Base-by-base conservation (phyloP, 2,797 vertebrate genomes). In the Pantherophis vulpinus region DNA sequence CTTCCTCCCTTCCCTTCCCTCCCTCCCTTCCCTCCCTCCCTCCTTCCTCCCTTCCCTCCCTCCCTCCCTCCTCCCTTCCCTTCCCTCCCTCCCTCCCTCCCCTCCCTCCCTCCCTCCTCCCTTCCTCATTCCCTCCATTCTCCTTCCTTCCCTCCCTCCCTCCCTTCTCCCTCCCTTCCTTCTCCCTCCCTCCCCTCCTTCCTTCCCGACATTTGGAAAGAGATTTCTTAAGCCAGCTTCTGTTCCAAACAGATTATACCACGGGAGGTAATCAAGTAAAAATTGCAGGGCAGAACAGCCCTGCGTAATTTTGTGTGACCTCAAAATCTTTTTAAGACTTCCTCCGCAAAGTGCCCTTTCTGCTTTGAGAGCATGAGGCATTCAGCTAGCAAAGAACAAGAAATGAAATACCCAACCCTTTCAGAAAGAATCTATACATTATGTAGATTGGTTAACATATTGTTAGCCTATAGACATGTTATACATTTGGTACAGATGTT, bases 81-180 rank as follows among this genome's bases (percentile, higher is more conserved):
- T 18, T 5, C 54, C 54, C 1, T 12, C 54, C 11, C 2, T 12
- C 54, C 11, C 2, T 12, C 51, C 1, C 1, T n/a, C n/a, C n/a
- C n/a, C n/a, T n/a, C n/a, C n/a, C n/a, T n/a, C n/a, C 11, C 4
- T 2, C 54, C 54, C 1, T 12, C 54, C 54, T 11, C 0, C 51
- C 51, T 51, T 58, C 16, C 56, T 18, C 55, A 56, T 56, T 16
- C 56, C 4, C 56, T 79, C 14, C 5, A 20, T 42, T 25, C 42
- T 86, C 8, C 6, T 9, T 51, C 5, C 11, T 27, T 20, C 9
- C 66, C 8, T 4, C 3, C 10, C 4, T 47, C 1, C 23, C 25
- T 29, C 1, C 9, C 11, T 23, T 8, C 16, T 47, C 1, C 23
- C 25, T 29, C 1, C 9, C 11, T 23, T 8, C 16, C n/a, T n/a